phyloP scores from a whole-genome alignment of 2,113 vertebrate genomes.

The Galeopterus variegatus region DNA sequence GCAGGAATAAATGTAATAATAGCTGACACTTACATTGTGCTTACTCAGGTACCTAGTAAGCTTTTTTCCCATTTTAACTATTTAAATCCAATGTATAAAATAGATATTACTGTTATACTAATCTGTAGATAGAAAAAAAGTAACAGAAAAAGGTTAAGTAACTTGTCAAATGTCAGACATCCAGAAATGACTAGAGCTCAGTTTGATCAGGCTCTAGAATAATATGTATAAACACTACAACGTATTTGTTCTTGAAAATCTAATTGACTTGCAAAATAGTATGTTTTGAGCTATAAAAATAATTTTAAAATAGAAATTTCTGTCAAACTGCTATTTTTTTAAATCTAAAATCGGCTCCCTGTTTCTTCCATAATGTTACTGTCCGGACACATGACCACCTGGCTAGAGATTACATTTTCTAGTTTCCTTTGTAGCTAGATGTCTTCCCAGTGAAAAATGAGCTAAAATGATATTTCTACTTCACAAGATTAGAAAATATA shows the following conservation, averaged over 20 bases:
- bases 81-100: background rate
- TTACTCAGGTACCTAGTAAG: background rate
- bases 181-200: background rate
- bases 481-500: background rate
- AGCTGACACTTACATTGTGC: background rate
- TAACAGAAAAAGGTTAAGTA: background rate
- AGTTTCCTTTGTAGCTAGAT: background rate
- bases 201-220: background rate
- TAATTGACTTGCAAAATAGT: constrained; percentile 16
- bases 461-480: background rate
- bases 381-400: background rate
- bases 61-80: background rate
- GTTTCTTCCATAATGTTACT: background rate
- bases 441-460: background rate
- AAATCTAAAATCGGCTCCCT: background rate
- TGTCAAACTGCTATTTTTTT: background rate
- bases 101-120: background rate
- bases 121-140: background rate
- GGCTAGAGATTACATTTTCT: background rate
- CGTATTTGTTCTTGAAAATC: background rate
- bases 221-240: background rate
- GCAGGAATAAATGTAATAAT: background rate
- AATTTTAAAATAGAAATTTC: constrained; percentile 22
- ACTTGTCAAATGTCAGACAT: background rate
- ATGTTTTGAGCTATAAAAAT: background rate